A percentile compares a stretch with the other conserved stretches of the same genome.
Evolutionary conservation across 1,140 invertebrate genomes (phyloP).

Genomic region (Listronotus oregonensis): DNA sequence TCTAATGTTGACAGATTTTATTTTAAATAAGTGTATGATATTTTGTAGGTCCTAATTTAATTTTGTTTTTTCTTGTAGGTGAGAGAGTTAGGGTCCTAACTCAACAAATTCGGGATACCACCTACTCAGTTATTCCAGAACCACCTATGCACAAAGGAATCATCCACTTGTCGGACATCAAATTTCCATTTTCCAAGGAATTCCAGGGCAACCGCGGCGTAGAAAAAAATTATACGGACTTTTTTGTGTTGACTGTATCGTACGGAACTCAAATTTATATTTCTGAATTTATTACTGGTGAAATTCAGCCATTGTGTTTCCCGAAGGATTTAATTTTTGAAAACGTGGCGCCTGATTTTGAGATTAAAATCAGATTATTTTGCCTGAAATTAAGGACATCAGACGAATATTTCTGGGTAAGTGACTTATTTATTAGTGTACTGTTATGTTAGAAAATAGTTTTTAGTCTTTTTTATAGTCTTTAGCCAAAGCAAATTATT

Average conservation of each 20-base stretch:
- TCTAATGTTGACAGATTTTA: too few relatives aligned
- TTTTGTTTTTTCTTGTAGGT: too few relatives aligned
- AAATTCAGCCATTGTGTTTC: conserved; percentile 14
- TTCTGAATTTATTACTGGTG: too few relatives aligned
- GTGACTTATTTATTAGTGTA: too few relatives aligned
- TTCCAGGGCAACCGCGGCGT: background rate
- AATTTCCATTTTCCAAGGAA: conserved; percentile 16
- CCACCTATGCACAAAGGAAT: too few relatives aligned
- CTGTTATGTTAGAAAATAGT: too few relatives aligned
- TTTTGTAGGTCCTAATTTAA: too few relatives aligned
- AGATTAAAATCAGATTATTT: too few relatives aligned
- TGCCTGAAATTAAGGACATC: too few relatives aligned
- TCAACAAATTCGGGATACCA: conserved; percentile 22
- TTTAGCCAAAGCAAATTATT: too few relatives aligned
- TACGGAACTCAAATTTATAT: conserved; percentile 16
- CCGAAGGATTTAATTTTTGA: conserved; percentile 4
- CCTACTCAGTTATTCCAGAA: conserved; percentile 10
- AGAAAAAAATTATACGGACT: conserved; percentile 10
- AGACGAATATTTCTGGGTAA: conserved; percentile 25
- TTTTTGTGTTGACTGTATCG: conserved; percentile 25
- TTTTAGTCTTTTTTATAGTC: too few relatives aligned
- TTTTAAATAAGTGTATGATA: too few relatives aligned
- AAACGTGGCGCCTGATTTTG: conserved; percentile 23
- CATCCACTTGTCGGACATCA: conserved; percentile 23
- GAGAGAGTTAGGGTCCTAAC: conserved; percentile 22